A percentile compares a stretch with the other conserved stretches of the same genome.
Evolutionary conservation across 2,888 invertebrate species (phyloP).

Genomic region (Polyommatus icarus): DNA sequence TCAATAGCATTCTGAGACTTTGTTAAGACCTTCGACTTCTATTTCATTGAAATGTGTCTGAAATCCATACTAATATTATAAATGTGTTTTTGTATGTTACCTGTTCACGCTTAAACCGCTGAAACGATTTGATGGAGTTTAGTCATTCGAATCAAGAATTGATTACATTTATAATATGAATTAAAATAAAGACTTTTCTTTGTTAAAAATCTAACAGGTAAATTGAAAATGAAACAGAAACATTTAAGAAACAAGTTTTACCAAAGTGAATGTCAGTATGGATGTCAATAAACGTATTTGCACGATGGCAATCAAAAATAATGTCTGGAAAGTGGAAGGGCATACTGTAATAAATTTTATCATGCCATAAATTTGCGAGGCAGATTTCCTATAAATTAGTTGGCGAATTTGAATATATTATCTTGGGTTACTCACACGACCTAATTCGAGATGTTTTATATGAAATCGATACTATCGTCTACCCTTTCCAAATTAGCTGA

Average conservation of each 20-base stretch:
- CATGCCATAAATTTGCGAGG: not conserved
- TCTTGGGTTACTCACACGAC: not conserved
- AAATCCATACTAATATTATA: not conserved
- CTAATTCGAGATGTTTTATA: not conserved
- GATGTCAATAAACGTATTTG: not conserved
- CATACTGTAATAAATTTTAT: slow-evolving; percentile 4
- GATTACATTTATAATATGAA: too few species aligned
- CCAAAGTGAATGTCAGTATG: too few species aligned
- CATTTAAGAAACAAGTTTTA: too few species aligned
- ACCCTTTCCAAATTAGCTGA: too few species aligned
- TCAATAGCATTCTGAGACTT: not conserved
- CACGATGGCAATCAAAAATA: not conserved
- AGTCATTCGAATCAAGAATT: too few species aligned
- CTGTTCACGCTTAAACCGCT: not conserved
- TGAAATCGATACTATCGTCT: not conserved
- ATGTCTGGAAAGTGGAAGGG: not conserved
- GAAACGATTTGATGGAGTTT: too few species aligned
- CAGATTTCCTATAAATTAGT: slow-evolving; percentile 7
- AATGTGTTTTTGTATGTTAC: not conserved
- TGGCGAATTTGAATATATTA: slow-evolving; percentile 4
- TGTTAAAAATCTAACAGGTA: too few species aligned
- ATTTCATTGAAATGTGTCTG: not conserved
- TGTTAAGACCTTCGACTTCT: not conserved
- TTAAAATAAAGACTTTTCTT: too few species aligned
- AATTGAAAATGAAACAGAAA: too few species aligned